Base-by-base conservation (phyloP, 2,113 vertebrate species). In the Psephotus haematonotus region DNA sequence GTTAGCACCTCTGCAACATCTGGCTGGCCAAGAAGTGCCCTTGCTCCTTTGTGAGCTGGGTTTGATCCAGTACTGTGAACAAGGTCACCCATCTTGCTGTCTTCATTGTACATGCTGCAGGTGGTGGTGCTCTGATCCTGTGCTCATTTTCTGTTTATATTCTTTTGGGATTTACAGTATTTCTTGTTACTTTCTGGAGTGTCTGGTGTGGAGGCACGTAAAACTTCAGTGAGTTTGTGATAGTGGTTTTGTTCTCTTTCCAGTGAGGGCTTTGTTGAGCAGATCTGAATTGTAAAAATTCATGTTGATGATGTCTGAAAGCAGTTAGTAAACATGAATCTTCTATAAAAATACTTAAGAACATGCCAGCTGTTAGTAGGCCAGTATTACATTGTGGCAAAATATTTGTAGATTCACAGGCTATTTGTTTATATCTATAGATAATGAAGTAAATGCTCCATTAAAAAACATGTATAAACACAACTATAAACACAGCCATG, bases 301-400 rank as follows among this genome's bases (percentile, higher is more conserved):
- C 15, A 23, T 55, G 16, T 15, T 90, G 53, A 12, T 62, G 17
- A 25, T 57, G 39, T 70, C 28, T 74, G 35, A n/a, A 17, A 29
- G 62, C 33, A 41, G 46, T 33, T 13, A 60, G 46, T 22, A 39
- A 90, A 60, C 6, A 5, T 11, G 17, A 44, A 67, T 52, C 31
- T 70, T n/a, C 17, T 13, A 7, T 22, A 6, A 16, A 35, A 31
- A 16, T 14, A 10, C 24, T n/a, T 14, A 19, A 33, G 22, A n/a
- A 7, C 8, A 15, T 78, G 25, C 6, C 37, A 47, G 53, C 41
- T 60, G 0, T n/a, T 47, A 71, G n/a, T 11, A 23, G 64, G 10
- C 1, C 12, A 7, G 14, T 28, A 60, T 44, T 19, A 5, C 3
- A 0, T 20, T 6, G 44, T 69, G 17, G 3, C 43, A 31, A 9